Conservation (phyloP, 2,113 vertebrate species). For the Hyperoodon ampullatus region DNA sequence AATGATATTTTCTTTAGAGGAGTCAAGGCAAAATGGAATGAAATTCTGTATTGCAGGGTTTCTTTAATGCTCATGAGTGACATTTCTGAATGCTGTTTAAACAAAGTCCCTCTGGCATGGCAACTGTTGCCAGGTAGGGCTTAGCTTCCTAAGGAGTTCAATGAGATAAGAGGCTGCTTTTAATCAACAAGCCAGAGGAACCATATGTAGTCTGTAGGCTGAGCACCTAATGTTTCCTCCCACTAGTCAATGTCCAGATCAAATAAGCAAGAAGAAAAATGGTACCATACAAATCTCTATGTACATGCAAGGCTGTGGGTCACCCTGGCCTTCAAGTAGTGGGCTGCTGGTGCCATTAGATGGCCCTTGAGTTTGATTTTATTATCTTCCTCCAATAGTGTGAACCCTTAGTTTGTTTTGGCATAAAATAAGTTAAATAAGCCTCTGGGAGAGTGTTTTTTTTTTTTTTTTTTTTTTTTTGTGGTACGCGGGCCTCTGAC, state of each 20-base stretch:
- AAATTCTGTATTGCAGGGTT: neutral
- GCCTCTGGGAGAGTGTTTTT: neutral
- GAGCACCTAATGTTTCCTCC: neutral
- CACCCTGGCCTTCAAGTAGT: neutral
- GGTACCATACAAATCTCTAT: neutral
- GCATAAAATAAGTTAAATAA: neutral
- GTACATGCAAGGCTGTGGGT: neutral
- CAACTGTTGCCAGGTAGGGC: no score
- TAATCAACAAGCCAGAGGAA: neutral
- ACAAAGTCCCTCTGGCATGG: no score
- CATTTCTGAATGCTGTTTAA: no score
- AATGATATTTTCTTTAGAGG: constrained; percentile 4
- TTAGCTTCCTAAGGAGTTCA: no score
- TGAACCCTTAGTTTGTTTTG: neutral
- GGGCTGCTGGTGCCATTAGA: neutral
- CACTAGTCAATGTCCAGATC: neutral
- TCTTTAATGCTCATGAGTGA: no score
- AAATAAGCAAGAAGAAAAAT: neutral
- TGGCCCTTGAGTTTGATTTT: neutral
- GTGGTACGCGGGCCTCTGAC: no score
- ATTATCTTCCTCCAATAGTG: neutral
- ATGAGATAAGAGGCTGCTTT: neutral
- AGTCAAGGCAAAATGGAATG: neutral
- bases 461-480: no score
- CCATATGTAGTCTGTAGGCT: neutral